Evolutionary conservation across 2,888 invertebrate species (phyloP), one percentile per base, ranked within the genome.

Genomic region (Meiosimyza platycephala): DNA sequence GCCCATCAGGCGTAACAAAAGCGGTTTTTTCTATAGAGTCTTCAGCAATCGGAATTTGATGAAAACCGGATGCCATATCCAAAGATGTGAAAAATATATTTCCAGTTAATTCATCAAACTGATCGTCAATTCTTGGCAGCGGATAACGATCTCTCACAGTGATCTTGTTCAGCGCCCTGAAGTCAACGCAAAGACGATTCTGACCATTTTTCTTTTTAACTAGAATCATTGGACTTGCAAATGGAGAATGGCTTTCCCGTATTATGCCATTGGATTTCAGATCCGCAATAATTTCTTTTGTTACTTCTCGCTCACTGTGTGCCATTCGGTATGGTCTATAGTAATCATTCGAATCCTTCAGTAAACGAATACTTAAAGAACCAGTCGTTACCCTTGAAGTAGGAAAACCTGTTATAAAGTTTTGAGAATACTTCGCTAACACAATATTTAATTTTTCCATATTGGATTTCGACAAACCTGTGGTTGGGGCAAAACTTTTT

Each of bases 61-160:
- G 60, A 55, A 74, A 75, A 40, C 75, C 75, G 33, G 67, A 67
- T 33, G 75, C 72, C 73, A 75, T 70, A 22, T 75, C 75, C 57
- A 73, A 72, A 7, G 72, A 73, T 48, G 79, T 81, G 72, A 82
- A 84, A 48, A 78, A 71, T 72, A 50, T 74, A 22, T 78, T 78
- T 28, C 73, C 78, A 70, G 77, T 73, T 33, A 83, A 66, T 59
- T 69, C 67, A 60, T 85, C 84, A 18, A 87, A 74, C 16, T 81
- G 80, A 74, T 85, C 85, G 69, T 87, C 84, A n/a, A 86, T 86
- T 6, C 84, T 65, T 3, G 87, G 86, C 47, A 86, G 66, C 1
- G 84, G 84, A 74, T 78, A 82, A 52, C 79, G 76, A 64, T 83
- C 83, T n/a, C n/a, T n/a, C n/a, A n/a, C n/a, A n/a, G n/a, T n/a